These are phyloP conservation scores for Corythucha ciliata DNA, from an alignment of 2,888 invertebrate species.

Conservation along the genomic window DNA sequence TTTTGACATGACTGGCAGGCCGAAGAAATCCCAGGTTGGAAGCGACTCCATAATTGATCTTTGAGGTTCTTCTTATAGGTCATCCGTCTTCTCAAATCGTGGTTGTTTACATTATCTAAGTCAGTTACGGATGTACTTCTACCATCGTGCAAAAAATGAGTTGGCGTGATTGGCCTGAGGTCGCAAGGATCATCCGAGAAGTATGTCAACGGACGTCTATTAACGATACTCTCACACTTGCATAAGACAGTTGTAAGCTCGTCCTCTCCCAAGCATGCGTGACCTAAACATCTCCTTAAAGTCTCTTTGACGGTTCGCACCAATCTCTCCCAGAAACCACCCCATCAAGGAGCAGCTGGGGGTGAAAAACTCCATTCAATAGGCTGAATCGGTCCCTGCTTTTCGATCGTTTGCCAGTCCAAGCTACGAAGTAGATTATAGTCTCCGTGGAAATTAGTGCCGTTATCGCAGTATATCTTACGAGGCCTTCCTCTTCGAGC, in stretches of 20 bases:
- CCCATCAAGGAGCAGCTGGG: constrained; percentile 18
- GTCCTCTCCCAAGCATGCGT: no score
- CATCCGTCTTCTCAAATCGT: no score
- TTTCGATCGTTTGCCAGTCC: constrained; percentile 42
- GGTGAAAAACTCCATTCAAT: constrained; percentile 40
- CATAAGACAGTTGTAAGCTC: no score
- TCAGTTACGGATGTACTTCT: neutral
- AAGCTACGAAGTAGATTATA: constrained; percentile 44
- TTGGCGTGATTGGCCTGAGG: constrained; percentile 23
- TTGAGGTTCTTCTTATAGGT: no score
- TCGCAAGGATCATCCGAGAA: constrained; percentile 9
- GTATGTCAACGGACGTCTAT: constrained; percentile 25
- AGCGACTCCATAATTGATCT: no score
- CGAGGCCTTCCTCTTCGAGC: constrained; percentile 37
- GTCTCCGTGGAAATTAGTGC: constrained; percentile 40
- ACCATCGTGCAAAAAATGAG: constrained; percentile 13
- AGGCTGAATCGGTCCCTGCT: constrained; percentile 27
- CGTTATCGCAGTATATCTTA: constrained; percentile 41
- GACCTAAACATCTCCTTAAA: constrained; percentile 21
- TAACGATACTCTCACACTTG: constrained; percentile 12
- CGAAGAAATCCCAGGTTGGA: no score
- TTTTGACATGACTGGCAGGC: no score
- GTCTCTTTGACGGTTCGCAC: constrained; percentile 22
- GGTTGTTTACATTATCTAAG: no score
- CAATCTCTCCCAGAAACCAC: constrained; percentile 39